Evolutionary conservation across 2,113 vertebrate species (phyloP).

Genomic region (Lanius ludovicianus): DNA sequence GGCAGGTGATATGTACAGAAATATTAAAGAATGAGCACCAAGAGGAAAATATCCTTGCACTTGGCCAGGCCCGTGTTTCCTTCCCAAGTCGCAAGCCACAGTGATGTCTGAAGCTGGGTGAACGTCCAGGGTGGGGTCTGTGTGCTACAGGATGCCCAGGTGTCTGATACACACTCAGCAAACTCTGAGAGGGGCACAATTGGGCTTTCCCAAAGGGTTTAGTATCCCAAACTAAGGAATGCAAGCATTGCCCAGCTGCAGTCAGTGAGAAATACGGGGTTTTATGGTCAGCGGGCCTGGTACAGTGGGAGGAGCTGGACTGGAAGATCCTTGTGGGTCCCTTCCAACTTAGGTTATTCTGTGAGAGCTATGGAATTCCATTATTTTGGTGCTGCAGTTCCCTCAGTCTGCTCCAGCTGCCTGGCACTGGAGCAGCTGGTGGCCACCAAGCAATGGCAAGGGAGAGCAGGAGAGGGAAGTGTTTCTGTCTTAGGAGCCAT

Average conservation of each 20-base stretch:
- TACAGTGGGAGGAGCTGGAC: neutral
- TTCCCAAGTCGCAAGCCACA: neutral
- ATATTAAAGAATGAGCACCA: neutral
- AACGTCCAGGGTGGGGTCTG: neutral
- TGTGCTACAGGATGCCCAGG: neutral
- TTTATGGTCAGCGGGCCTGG: neutral
- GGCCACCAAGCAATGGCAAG: neutral
- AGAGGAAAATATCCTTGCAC: neutral
- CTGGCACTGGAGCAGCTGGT: neutral
- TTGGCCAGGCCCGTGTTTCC: neutral
- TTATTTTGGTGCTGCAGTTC: neutral
- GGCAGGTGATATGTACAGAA: neutral
- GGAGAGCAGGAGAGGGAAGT: neutral
- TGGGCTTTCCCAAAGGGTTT: neutral
- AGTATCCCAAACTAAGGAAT: neutral
- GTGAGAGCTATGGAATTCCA: neutral
- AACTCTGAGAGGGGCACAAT: neutral
- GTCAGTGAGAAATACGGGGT: accelerated
- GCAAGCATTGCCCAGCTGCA: neutral
- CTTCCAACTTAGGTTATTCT: neutral
- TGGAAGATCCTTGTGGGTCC: neutral
- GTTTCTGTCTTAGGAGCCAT: neutral
- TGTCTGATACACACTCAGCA: neutral
- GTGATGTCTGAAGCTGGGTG: neutral
- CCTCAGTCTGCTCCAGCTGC: neutral